These are phyloP conservation scores for Rousettus madagascariensis DNA, from an alignment of 2,797 vertebrate genomes.

Conservation along the genomic window DNA sequence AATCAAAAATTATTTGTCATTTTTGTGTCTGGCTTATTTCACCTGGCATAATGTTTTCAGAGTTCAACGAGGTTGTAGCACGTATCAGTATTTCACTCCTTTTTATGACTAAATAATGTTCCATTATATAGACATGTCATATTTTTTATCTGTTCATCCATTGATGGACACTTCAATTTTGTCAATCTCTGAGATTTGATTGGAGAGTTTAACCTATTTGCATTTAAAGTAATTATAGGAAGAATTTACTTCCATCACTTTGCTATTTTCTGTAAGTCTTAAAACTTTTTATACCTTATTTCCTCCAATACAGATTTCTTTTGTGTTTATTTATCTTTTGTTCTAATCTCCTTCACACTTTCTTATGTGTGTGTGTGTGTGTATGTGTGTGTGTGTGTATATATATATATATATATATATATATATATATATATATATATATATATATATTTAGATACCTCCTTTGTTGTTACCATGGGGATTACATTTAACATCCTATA, in stretches of 20 bases:
- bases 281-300: not conserved
- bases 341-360: not conserved
- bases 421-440: too few species aligned
- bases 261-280: not conserved
- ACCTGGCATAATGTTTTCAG: not conserved
- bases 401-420: too few species aligned
- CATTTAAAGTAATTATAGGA: not conserved
- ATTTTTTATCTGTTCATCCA: not conserved
- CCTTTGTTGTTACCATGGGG: not conserved
- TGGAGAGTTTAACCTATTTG: not conserved
- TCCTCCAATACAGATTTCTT: not conserved
- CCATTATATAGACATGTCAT: not conserved
- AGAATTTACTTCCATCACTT: not conserved
- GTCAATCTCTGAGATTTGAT: not conserved
- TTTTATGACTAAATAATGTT: not conserved
- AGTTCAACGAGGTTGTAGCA: not conserved
- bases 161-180: not conserved
- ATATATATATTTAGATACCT: not conserved
- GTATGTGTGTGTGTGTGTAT: too few species aligned
- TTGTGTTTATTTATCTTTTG: not conserved
- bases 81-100: not conserved
- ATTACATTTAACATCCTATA: not conserved
- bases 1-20: not conserved
- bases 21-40: not conserved
- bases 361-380: not conserved